Evolutionary conservation across 2,113 vertebrate species (phyloP), one percentile per base, ranked within the genome.

Genomic region (Telmatochromis brichardi): DNA sequence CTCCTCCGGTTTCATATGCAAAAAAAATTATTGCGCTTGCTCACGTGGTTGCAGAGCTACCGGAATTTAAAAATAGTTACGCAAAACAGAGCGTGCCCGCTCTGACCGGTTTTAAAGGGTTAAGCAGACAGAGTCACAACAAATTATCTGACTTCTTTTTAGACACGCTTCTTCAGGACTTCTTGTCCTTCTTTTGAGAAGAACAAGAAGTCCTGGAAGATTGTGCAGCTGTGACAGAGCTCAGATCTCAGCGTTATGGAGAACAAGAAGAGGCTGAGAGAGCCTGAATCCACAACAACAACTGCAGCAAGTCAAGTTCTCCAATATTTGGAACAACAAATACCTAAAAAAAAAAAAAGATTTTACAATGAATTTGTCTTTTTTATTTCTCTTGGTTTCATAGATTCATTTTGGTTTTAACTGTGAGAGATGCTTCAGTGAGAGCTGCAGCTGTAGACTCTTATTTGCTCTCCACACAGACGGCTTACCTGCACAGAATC

Each of bases 91-190:
- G 28, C 1, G 5, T 28, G 28, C 26, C 5, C 1, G 28, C 28
- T 28, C 28, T 0, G 2, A 28, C 28, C 28, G 28, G 28, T 1
- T n/a, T 31, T 31, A 31, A 31, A 3, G 31, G 31, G 31, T 3
- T 40, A 47, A 76, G 14, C 14, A 1, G 68, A 73, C 68, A 45
- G 40, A 47, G 15, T 76, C 71, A 1, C 23, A 47, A 76, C 0
- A 14, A 47, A 11, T 47, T 0, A 28, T 47, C 21, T 0, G 68
- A 7, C 21, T 15, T 73, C 23, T 31, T 19, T 47, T 50, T 47
- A 28, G 23, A 47, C 14, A 28, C 1, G 2, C 23, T 19, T 47
- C 71, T 76, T 50, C 40, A 28, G 68, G 3, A 76, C 9, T 47
- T 76, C 14, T 7, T 17, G 40, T 28, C 0, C 40, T 73, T 45